Evolutionary conservation across 2,113 vertebrate species (phyloP).

Genomic region (Tachycineta bicolor): DNA sequence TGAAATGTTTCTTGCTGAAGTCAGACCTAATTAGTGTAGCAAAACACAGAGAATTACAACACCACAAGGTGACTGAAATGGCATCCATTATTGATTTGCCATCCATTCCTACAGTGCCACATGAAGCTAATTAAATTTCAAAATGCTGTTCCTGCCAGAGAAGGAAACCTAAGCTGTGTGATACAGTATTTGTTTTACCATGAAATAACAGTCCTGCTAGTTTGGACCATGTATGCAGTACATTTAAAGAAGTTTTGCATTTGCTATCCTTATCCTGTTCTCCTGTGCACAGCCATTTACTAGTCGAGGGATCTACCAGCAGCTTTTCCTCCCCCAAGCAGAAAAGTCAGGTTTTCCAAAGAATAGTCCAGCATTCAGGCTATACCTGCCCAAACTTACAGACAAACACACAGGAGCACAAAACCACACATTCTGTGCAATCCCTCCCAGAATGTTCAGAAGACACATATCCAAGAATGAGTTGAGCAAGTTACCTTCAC

Average conservation of each 20-base stretch:
- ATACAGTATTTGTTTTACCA: neutral
- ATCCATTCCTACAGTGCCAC: conserved; percentile 28
- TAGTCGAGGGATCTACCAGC: neutral
- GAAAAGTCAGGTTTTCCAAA: neutral
- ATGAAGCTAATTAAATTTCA: conserved; percentile 64
- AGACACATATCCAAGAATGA: neutral
- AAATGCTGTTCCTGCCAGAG: neutral
- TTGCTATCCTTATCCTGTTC: neutral
- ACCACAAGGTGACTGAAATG: conserved; percentile 56
- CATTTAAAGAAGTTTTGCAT: neutral
- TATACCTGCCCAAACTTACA: neutral
- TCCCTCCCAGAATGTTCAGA: neutral
- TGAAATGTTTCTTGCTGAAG: conserved; percentile 32
- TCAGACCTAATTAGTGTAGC: conserved; percentile 27
- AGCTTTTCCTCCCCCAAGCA: neutral
- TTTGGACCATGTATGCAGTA: neutral
- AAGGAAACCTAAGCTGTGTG: neutral
- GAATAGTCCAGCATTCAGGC: neutral
- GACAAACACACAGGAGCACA: neutral
- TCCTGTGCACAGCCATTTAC: neutral
- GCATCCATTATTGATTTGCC: conserved; percentile 62
- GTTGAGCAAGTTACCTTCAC: neutral
- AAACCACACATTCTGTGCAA: neutral
- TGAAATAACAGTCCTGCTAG: neutral
- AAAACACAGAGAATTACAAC: conserved; percentile 55